These are phyloP conservation scores for Cancer borealis DNA, from an alignment of 2,888 invertebrate genomes.

Conservation along the genomic window DNA sequence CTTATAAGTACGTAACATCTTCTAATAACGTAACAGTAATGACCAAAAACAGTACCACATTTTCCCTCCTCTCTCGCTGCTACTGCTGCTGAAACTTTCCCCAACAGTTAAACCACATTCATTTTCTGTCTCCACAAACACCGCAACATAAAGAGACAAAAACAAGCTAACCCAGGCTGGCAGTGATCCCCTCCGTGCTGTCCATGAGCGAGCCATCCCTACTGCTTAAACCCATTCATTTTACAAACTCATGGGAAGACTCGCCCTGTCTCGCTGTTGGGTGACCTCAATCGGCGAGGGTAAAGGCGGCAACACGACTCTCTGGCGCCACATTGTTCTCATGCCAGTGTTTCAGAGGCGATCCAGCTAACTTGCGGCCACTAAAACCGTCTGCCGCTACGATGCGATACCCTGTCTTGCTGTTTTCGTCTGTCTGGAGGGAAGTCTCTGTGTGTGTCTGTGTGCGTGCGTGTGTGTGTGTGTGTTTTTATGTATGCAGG, in stretches of 20 bases:
- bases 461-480: not conserved
- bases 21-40: not conserved
- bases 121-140: not conserved
- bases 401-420: not conserved
- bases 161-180: not conserved
- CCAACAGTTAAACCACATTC: not conserved
- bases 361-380: not conserved
- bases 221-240: not conserved
- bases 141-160: not conserved
- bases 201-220: conserved; percentile 7
- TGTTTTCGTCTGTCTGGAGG: not conserved
- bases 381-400: not conserved
- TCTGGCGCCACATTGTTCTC: conserved; percentile 10
- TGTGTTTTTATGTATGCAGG: not conserved
- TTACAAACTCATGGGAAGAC: not conserved
- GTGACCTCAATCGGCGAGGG: conserved; percentile 2
- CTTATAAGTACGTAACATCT: not conserved
- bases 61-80: not conserved
- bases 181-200: not conserved
- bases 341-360: not conserved
- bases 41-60: not conserved
- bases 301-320: not conserved
- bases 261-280: not conserved
- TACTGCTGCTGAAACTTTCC: not conserved
- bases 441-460: not conserved